Percentiles rank a stretch among this genome's conserved stretches.
phyloP scores from a whole-genome alignment of 2,888 invertebrate genomes.

The Coelinius sp. region DNA sequence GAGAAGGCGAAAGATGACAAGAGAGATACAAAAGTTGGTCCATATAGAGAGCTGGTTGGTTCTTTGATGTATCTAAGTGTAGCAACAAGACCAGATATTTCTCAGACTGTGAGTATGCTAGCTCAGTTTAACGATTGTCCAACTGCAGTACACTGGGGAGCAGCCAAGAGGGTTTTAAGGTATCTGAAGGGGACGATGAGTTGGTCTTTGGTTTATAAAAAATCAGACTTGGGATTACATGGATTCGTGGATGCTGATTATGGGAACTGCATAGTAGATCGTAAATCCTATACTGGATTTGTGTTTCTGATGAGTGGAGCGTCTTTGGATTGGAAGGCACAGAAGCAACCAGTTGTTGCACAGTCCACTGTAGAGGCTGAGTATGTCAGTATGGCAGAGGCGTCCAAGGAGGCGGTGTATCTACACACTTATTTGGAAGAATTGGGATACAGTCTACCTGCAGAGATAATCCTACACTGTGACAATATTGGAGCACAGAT shows the following conservation, averaged over 20 bases:
- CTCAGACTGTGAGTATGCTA: constrained; percentile 40
- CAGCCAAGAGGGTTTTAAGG: constrained; percentile 32
- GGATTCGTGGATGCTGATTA: constrained; percentile 6
- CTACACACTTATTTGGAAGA: background rate
- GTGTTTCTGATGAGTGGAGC: background rate
- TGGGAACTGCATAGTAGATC: background rate
- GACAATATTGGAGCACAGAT: background rate
- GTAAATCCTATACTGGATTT: constrained; percentile 1
- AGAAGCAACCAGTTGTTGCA: background rate
- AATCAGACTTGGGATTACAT: background rate
- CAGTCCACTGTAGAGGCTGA: background rate
- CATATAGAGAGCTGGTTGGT: constrained; percentile 38
- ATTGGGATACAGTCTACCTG: background rate
- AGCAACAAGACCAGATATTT: constrained; percentile 45
- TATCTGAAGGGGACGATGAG: constrained; percentile 33
- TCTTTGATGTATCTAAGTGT: constrained; percentile 44
- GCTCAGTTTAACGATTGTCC: constrained; percentile 43
- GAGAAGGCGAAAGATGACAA: constrained; percentile 1
- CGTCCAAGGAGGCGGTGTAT: background rate
- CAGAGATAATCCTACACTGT: background rate
- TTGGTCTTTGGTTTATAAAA: background rate
- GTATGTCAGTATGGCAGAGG: background rate
- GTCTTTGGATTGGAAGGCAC: background rate
- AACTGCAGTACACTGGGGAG: constrained; percentile 27
- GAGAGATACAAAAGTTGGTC: background rate